Base-by-base conservation (phyloP, 2,113 vertebrate genomes). In the Tursiops truncatus region DNA sequence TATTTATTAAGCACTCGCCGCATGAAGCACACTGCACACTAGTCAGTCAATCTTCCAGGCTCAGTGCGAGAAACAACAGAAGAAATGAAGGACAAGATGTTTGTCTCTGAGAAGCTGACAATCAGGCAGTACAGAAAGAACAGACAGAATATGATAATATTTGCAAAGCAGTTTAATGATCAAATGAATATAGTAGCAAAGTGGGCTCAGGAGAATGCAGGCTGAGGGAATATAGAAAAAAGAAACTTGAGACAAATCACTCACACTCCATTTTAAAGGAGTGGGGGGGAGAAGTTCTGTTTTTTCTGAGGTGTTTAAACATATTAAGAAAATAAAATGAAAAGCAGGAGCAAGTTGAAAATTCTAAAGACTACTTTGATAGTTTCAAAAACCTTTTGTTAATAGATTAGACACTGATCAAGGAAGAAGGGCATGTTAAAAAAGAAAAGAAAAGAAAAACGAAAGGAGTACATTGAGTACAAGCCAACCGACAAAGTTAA, bases 1-100 rank as follows among this genome's bases (percentile, higher is more conserved):
- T 96, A 96, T 97, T 98, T 97, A 96, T 95, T 94, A 98, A 95
- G 86, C 79, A 87, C 74, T 74, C 56, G 76, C 68, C 5, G 6
- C 7, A 6, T 83, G 86, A 91, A 83, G 82, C 89, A 86, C 68
- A 38, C 63, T 77, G 82, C 89, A 86, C 68, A 38, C 63, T 77
- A 41, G 21, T 94, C 82, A 95, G n/a, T 96, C 91, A 94, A n/a
- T 92, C 88, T 96, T 94, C 92, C 36, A 89, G 62, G 58, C 47
- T 91, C 58, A 74, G 56, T 44, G 12, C 38, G 63, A n/a, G 12
- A 87, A 91, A 87, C n/a, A 20, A 20, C 47, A 95, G 53, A 96
- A 77, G 91, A 97, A 92, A 95, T 93, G n/a, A 62, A 91, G 56
- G 74, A 56, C 9, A 33, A 28, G 58, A 28, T 92, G 14, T 97